Evolutionary conservation across 1,140 invertebrate species (phyloP).

Genomic region (Hesperophylax magnus): DNA sequence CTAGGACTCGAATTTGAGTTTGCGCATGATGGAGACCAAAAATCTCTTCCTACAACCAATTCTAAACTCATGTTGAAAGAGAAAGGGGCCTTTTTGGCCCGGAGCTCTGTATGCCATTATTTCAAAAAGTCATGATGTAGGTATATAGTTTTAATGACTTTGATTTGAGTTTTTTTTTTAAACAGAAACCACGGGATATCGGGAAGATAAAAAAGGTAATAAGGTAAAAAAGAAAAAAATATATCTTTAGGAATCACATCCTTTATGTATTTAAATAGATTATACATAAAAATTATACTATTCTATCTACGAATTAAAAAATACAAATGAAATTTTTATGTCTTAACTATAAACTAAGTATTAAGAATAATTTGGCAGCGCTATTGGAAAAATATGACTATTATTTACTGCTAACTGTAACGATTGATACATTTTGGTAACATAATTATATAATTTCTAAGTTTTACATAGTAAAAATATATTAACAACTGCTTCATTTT

Average conservation of each 20-base stretch:
- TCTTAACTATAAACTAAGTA: slow-evolving; percentile 50
- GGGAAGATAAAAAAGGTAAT: too few species aligned
- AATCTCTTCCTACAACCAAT: too few species aligned
- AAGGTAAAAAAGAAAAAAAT: slow-evolving; percentile 26
- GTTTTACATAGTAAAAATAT: slow-evolving; percentile 56
- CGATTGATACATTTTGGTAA: slow-evolving; percentile 54
- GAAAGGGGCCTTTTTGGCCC: too few species aligned
- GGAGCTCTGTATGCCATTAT: too few species aligned
- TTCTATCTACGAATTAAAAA: slow-evolving; percentile 56
- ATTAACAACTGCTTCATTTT: slow-evolving; percentile 53
- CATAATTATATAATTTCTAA: slow-evolving; percentile 53
- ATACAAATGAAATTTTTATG: slow-evolving; percentile 55
- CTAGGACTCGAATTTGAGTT: too few species aligned
- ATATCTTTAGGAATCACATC: slow-evolving; percentile 49
- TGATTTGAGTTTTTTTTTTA: too few species aligned
- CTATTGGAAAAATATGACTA: slow-evolving; percentile 59
- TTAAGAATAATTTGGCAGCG: slow-evolving; percentile 58
- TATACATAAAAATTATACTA: slow-evolving; percentile 57
- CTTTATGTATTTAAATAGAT: slow-evolving; percentile 54
- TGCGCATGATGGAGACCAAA: too few species aligned
- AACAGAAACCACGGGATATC: too few species aligned
- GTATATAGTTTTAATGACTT: too few species aligned
- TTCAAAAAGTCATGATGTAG: too few species aligned
- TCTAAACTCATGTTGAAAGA: too few species aligned
- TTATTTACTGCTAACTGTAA: slow-evolving; percentile 54